These are phyloP conservation scores for Drosophila pruinosa DNA, from an alignment of 1,140 invertebrate species.

Conservation along the genomic window DNA sequence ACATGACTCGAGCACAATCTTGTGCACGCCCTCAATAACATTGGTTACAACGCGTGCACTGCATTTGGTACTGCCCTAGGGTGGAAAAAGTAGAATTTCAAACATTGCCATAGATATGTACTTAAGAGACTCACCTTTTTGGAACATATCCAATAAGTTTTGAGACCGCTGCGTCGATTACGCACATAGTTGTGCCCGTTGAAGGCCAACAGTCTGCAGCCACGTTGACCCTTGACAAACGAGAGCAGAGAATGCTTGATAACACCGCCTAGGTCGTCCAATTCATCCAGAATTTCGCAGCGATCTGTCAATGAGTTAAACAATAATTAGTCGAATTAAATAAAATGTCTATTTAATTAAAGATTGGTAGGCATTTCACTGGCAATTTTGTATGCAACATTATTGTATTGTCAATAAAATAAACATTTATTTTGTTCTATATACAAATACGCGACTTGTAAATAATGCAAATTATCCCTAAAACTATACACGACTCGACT, in stretches of 20 bases:
- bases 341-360: too few species aligned
- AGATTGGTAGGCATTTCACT: too few species aligned
- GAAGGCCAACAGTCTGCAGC: slow-evolving; percentile 68
- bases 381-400: too few species aligned
- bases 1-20: slow-evolving; percentile 73
- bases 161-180: slow-evolving; percentile 71
- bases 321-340: slow-evolving; percentile 17
- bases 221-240: slow-evolving; percentile 72
- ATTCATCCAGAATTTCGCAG: slow-evolving; percentile 4
- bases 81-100: background rate
- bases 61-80: slow-evolving; percentile 81
- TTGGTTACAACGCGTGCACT: slow-evolving; percentile 79
- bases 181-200: slow-evolving; percentile 73
- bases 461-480: slow-evolving; percentile 4
- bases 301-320: slow-evolving; percentile 36
- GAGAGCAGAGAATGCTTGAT: slow-evolving; percentile 67
- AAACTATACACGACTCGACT: slow-evolving; percentile 39
- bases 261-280: slow-evolving; percentile 33
- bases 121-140: slow-evolving; percentile 79
- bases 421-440: slow-evolving; percentile 34
- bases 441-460: slow-evolving; percentile 17
- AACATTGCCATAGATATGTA: background rate
- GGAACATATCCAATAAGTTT: slow-evolving; percentile 82
- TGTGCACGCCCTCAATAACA: slow-evolving; percentile 73
- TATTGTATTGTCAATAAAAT: slow-evolving; percentile 15